Conservation (phyloP, 92 coral and sea anemone species). For the Montipora capitata region DNA sequence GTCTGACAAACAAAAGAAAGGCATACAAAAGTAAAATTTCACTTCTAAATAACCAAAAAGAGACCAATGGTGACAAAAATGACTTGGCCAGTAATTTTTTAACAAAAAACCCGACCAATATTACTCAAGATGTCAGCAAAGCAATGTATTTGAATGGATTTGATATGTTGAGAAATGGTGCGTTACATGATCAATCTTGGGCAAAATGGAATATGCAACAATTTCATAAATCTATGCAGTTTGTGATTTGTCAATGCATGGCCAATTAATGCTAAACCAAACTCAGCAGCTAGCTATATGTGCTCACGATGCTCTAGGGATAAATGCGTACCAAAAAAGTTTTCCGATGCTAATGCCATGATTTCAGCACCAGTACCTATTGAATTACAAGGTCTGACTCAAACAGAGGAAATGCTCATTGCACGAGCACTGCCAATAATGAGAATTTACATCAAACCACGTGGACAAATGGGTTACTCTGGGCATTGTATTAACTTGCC, state of each 20-base stretch:
- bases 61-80: slow-evolving; percentile 24
- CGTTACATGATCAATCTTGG: slow-evolving; percentile 73
- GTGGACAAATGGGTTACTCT: no score
- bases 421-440: no score
- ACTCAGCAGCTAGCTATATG: no score
- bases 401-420: not conserved
- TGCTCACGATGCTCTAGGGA: no score
- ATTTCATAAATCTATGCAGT: slow-evolving; percentile 76
- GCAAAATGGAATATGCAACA: slow-evolving; percentile 75
- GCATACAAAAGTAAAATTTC: slow-evolving; percentile 36
- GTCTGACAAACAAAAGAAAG: slow-evolving; percentile 13
- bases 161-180: slow-evolving; percentile 72
- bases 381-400: slow-evolving; percentile 69
- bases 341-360: slow-evolving; percentile 68
- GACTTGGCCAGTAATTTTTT: slow-evolving; percentile 7
- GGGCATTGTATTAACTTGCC: slow-evolving; percentile 31
- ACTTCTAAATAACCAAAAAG: slow-evolving; percentile 44
- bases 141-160: slow-evolving; percentile 64
- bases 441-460: no score
- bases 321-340: not conserved
- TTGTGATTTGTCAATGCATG: slow-evolving; percentile 8
- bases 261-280: no score
- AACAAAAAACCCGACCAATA: not conserved
- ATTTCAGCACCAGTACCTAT: slow-evolving; percentile 64
- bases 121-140: slow-evolving; percentile 30